phyloP scores from a whole-genome alignment of 1,140 invertebrate species.

The Dermatophagoides farinae region DNA sequence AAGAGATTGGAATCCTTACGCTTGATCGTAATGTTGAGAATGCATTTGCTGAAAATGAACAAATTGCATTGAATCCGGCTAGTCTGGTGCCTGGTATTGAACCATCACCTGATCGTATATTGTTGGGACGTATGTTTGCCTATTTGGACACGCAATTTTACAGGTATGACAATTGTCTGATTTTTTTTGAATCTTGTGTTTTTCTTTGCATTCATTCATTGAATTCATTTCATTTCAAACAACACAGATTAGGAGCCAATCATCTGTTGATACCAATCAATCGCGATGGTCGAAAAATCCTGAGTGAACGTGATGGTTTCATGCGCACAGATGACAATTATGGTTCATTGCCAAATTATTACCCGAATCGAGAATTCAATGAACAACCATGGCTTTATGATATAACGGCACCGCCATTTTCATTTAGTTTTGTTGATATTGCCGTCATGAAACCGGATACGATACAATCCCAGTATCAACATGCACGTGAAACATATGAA shows the following conservation, averaged over 20 bases:
- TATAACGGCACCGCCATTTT: background rate
- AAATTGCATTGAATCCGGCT: slow-evolving; percentile 74
- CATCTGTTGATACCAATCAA: slow-evolving; percentile 85
- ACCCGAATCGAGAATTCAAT: slow-evolving; percentile 13
- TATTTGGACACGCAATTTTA: slow-evolving; percentile 86
- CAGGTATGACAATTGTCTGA: slow-evolving; percentile 28
- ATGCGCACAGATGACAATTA: slow-evolving; percentile 27
- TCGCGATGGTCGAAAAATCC: slow-evolving; percentile 42
- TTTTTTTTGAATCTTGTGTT: background rate
- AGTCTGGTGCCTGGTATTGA: slow-evolving; percentile 80
- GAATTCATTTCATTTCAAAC: background rate
- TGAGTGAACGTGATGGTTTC: slow-evolving; percentile 64
- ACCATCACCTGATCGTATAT: slow-evolving; percentile 78
- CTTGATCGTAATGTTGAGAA: slow-evolving; percentile 72
- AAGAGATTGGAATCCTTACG: slow-evolving; percentile 68
- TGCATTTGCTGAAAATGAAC: slow-evolving; percentile 78
- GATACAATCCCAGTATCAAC: background rate
- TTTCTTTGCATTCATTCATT: no score
- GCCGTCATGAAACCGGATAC: background rate
- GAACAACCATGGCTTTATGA: background rate
- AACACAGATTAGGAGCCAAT: slow-evolving; percentile 52
- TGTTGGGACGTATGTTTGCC: slow-evolving; percentile 76
- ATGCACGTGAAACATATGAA: background rate
- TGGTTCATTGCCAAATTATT: slow-evolving; percentile 19
- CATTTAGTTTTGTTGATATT: background rate